Percentiles rank a stretch among this genome's conserved stretches.
phyloP scores from a whole-genome alignment of 2,113 vertebrate genomes.

The Paracanthobrama guichenoti region DNA sequence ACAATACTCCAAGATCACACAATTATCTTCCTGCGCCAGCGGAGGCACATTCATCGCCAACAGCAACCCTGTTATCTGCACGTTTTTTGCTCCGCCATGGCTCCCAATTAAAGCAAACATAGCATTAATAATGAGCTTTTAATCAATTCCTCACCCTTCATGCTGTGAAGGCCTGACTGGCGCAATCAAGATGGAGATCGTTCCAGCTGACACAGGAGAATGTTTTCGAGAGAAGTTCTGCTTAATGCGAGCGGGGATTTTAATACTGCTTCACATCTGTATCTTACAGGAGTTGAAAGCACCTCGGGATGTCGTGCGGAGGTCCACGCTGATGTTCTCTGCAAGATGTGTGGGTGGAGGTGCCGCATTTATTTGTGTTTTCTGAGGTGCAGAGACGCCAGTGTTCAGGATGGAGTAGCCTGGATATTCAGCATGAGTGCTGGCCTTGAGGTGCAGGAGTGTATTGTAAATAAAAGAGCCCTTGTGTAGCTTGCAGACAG shows the following conservation, averaged over 20 bases:
- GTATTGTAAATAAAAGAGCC: slow-evolving; percentile 54
- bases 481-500: slow-evolving; percentile 55
- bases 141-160: slow-evolving; percentile 45
- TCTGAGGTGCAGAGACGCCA: not conserved
- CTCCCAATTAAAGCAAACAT: slow-evolving; percentile 37
- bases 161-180: slow-evolving; percentile 8
- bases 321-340: slow-evolving; percentile 8
- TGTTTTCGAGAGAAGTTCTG: slow-evolving; percentile 10
- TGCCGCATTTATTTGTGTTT: slow-evolving; percentile 14
- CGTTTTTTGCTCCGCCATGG: not conserved
- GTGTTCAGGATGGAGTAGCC: slow-evolving; percentile 41
- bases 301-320: slow-evolving; percentile 17
- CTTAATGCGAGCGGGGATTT: not conserved
- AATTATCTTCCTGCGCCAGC: slow-evolving; percentile 34
- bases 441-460: slow-evolving; percentile 56
- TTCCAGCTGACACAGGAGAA: slow-evolving; percentile 4
- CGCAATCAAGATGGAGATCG: slow-evolving; percentile 18
- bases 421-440: slow-evolving; percentile 61
- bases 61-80: slow-evolving; percentile 18
- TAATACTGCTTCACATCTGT: not conserved
- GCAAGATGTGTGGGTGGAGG: slow-evolving; percentile 32
- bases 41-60: slow-evolving; percentile 30
- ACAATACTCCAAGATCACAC: not conserved
- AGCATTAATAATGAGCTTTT: slow-evolving; percentile 44
- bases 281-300: slow-evolving; percentile 19